phyloP scores from a whole-genome alignment of 2,113 vertebrate species.

The Alligator mississippiensis region DNA sequence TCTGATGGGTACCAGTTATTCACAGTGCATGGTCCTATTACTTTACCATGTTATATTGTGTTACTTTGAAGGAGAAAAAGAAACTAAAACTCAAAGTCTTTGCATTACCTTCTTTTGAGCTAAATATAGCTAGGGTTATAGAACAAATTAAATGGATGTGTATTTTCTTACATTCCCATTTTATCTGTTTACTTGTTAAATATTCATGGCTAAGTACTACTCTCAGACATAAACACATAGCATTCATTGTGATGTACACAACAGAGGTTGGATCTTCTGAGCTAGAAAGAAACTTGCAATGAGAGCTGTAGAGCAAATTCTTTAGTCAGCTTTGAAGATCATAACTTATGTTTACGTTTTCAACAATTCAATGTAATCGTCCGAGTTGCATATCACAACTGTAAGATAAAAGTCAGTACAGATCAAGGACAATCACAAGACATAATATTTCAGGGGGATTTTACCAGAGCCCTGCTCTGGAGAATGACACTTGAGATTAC shows the following conservation, averaged over 20 bases:
- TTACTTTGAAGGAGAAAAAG: neutral
- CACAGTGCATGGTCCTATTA: neutral
- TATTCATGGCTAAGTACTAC: neutral
- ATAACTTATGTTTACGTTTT: neutral
- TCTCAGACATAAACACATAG: neutral
- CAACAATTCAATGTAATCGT: neutral
- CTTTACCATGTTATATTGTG: neutral
- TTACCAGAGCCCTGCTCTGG: neutral
- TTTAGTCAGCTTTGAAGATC: neutral
- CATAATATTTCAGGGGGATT: neutral
- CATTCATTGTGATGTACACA: neutral
- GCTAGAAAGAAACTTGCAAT: neutral
- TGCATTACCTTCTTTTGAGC: neutral
- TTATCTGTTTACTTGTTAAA: neutral
- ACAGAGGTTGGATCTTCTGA: neutral
- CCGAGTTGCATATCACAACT: neutral
- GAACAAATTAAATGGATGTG: neutral
- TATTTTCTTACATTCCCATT: neutral
- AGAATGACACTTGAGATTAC: neutral
- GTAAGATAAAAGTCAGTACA: neutral
- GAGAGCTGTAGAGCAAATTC: neutral
- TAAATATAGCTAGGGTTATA: neutral
- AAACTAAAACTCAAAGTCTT: neutral
- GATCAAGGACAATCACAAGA: neutral
- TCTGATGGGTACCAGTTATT: neutral